Evolutionary conservation across 2,797 vertebrate species (phyloP).

Genomic region (Steatocranus sp.): DNA sequence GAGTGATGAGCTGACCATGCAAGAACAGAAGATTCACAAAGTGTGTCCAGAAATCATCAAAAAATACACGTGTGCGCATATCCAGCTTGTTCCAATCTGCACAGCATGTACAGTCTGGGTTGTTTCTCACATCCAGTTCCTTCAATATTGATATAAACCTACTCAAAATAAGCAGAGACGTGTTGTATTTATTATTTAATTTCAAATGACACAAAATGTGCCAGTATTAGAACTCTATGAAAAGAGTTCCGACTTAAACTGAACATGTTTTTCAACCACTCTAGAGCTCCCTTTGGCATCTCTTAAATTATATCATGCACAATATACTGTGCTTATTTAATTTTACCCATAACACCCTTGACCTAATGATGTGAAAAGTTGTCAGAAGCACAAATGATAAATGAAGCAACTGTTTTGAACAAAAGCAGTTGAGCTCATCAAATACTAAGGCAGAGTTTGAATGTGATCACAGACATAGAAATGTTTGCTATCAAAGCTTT

Average conservation of each 20-base stretch:
- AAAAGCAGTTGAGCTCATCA: background rate
- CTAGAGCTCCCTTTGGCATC: background rate
- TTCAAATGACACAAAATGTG: background rate
- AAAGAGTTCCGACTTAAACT: background rate
- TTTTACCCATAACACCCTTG: background rate
- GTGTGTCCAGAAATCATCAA: background rate
- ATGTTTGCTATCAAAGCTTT: background rate
- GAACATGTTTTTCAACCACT: background rate
- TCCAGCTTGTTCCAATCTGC: background rate
- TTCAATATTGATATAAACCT: background rate
- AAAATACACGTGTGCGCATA: background rate
- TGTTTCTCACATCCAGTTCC: background rate
- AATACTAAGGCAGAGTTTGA: background rate
- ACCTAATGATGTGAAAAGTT: background rate
- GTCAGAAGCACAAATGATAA: background rate
- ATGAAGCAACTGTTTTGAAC: background rate
- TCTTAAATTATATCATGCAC: background rate
- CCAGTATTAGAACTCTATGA: background rate
- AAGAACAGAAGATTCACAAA: background rate
- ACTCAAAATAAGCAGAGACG: background rate
- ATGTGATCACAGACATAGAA: background rate
- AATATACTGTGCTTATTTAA: background rate
- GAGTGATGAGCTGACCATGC: background rate
- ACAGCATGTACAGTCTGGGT: background rate
- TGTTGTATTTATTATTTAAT: background rate